Evolutionary conservation across 2,888 invertebrate genomes (phyloP).

Genomic region (Bombylius major): DNA sequence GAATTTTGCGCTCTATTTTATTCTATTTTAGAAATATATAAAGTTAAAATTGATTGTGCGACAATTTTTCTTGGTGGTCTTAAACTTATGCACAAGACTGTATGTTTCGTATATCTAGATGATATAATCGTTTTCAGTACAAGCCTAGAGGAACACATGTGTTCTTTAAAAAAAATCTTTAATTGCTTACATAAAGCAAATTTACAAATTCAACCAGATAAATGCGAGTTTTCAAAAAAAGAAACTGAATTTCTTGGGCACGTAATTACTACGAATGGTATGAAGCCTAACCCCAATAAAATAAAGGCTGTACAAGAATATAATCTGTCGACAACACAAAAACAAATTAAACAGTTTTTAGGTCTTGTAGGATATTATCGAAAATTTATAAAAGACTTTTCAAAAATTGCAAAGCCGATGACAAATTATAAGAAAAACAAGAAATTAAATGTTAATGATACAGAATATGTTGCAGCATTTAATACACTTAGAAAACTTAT

Average conservation of each 20-base stretch:
- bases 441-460: constrained; percentile 8
- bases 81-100: too few species aligned
- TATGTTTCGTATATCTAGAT: too few species aligned
- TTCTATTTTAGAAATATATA: too few species aligned
- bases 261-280: too few species aligned
- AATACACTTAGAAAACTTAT: constrained; percentile 11
- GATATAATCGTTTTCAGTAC: constrained; percentile 21
- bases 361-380: constrained; percentile 18
- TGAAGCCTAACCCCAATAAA: too few species aligned
- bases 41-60: constrained; percentile 26
- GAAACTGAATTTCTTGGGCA: too few species aligned
- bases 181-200: not conserved
- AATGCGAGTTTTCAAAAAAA: too few species aligned
- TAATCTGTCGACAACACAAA: too few species aligned
- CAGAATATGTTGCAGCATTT: constrained; percentile 9
- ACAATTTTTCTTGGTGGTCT: too few species aligned
- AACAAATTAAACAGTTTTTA: constrained; percentile 16
- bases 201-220: constrained; percentile 1
- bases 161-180: constrained; percentile 7
- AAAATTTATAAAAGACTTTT: constrained; percentile 7
- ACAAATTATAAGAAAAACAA: constrained; percentile 6
- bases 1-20: too few species aligned
- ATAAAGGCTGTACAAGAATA: too few species aligned
- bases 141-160: constrained; percentile 16
- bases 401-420: constrained; percentile 3